Evolutionary conservation across 2,888 invertebrate species (phyloP), one percentile per base, ranked within the genome.

Genomic region (Aromia moschata): DNA sequence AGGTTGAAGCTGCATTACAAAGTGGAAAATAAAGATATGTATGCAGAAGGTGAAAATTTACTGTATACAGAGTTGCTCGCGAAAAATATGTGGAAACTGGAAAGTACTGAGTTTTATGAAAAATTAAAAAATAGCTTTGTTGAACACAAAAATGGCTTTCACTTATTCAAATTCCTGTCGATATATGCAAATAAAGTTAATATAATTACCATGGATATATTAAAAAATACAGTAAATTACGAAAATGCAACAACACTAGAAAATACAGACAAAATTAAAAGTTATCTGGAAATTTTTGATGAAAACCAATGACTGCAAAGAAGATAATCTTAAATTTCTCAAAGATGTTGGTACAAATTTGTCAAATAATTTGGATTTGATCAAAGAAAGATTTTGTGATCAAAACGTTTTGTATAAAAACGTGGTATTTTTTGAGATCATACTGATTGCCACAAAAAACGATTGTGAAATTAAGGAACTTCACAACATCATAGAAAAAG

Each of bases 1-100:
- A 58, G 65, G 47, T 61, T 71, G 16, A 25, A 43, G 4, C 58
- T 68, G 1, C 12, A 12, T 30, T 71, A 69, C 43, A 66, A 64
- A 58, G 31, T 71, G 44, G 70, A 69, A 20, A 59, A 60, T 38
- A 62, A 54, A 17, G 65, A 69, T 53, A 40, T 40, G n/a, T 70
- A 70, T 43, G 55, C 53, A 44, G 44, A 15, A 10, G 56, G 55
- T n/a, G 63, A 59, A 30, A 71, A 71, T 58, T 51, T 62, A 20
- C 59, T 64, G 7, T 71, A 60, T 25, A 53, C 40, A 41, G 38
- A 57, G 30, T 51, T 71, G 17, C 53, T 52, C 44, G 31, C 43
- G 7, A 18, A 15, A 3, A 55, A 61, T 1, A 56, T 56, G 37
- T 67, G 67, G 68, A 58, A 56, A 52, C 59, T 63, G 11, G 51